phyloP scores from a whole-genome alignment of 2,888 invertebrate species.

The Dioctria rufipes region DNA sequence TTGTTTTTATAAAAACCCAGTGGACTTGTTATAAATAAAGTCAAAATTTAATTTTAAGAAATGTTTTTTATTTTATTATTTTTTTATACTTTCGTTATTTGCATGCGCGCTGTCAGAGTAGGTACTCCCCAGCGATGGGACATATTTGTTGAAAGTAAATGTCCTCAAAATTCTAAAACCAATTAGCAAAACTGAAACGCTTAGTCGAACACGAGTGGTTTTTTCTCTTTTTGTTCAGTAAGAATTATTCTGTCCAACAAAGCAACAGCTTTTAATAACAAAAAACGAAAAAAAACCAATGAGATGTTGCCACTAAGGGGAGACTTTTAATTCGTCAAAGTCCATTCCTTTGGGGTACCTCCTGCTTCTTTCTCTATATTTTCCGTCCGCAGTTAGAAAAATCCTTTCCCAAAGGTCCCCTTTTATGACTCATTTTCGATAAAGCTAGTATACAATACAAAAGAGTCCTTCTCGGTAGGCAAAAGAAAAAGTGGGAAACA shows the following conservation, averaged over 20 bases:
- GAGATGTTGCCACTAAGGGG: neutral
- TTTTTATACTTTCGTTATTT: too few species aligned
- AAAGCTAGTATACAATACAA: slow-evolving; percentile 39
- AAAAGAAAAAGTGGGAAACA: slow-evolving; percentile 18
- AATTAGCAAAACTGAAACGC: slow-evolving; percentile 5
- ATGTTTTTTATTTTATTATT: too few species aligned
- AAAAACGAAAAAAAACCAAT: neutral
- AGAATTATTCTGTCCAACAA: neutral
- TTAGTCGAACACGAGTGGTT: slow-evolving; percentile 1
- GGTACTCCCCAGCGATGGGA: too few species aligned
- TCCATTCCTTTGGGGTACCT: neutral
- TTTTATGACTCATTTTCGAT: slow-evolving; percentile 49
- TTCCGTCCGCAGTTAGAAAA: slow-evolving; percentile 11
- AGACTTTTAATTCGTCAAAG: slow-evolving; percentile 27
- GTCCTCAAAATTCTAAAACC: too few species aligned
- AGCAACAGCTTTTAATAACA: slow-evolving; percentile 28
- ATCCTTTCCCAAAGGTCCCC: slow-evolving; percentile 24
- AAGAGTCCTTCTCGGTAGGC: slow-evolving; percentile 21
- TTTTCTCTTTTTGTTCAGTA: neutral
- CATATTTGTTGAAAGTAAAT: too few species aligned
- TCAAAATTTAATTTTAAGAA: too few species aligned
- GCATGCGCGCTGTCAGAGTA: too few species aligned
- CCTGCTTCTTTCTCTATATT: neutral
- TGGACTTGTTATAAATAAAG: too few species aligned
- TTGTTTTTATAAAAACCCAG: too few species aligned